A percentile compares a stretch with the other conserved stretches of the same genome.
These are phyloP conservation scores for Decapterus maruadsi DNA, from an alignment of 2,797 vertebrate species.

Conservation along the genomic window DNA sequence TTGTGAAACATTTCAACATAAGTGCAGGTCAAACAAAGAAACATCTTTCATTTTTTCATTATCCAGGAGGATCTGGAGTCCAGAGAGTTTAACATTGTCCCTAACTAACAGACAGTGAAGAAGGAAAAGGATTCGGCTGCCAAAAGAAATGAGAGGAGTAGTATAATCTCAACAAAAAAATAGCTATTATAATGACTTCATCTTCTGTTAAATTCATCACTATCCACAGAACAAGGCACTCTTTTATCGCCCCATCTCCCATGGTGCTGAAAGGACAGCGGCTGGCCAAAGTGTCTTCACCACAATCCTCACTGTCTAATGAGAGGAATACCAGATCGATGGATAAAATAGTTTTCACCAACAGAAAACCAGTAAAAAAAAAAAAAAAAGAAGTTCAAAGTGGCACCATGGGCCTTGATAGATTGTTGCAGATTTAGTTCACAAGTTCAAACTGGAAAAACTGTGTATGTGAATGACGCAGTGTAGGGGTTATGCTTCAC, in stretches of 20 bases:
- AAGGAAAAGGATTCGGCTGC: neutral
- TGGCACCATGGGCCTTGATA: neutral
- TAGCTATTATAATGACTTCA: neutral
- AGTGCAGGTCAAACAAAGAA: neutral
- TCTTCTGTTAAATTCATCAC: neutral
- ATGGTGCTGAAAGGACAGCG: constrained; percentile 22
- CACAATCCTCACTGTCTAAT: neutral
- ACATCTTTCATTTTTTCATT: neutral
- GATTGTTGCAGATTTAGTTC: constrained; percentile 1
- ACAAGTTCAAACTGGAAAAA: constrained; percentile 6
- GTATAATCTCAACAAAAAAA: neutral
- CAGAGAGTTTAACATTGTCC: neutral
- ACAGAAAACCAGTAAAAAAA: neutral
- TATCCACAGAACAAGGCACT: neutral
- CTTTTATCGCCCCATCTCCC: constrained; percentile 1
- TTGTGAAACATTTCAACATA: neutral
- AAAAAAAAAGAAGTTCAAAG: neutral
- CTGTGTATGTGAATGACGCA: constrained; percentile 28
- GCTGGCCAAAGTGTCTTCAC: neutral
- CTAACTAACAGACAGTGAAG: neutral
- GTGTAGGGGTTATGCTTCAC: constrained; percentile 4
- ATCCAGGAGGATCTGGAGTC: neutral
- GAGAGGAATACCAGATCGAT: neutral
- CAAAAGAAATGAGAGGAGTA: neutral
- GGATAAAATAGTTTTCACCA: neutral